Conservation (phyloP, 30 jellyfish, hydroid and myxozoan species). For the Haliclystus octoradiatus region DNA sequence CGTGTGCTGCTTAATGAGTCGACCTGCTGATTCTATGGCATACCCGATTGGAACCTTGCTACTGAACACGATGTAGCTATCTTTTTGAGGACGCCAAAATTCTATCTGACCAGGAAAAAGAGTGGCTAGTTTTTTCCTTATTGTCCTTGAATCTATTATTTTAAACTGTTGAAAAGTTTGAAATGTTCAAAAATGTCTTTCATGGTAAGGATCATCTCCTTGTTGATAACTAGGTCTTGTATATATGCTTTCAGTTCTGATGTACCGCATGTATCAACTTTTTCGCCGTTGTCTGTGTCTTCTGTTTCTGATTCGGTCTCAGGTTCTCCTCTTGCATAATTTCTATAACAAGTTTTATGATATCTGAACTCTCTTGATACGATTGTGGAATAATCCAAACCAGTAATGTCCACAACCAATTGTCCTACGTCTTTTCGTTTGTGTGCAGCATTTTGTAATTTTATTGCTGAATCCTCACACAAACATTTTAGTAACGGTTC, state of each 20-base stretch:
- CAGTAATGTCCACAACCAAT: background rate
- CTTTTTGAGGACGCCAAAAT: background rate
- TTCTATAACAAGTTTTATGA: background rate
- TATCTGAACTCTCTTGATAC: background rate
- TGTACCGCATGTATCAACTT: too few relatives aligned
- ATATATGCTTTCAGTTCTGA: background rate
- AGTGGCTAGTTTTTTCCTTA: background rate
- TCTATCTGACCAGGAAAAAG: background rate
- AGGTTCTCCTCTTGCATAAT: conserved; percentile 2
- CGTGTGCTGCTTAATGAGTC: background rate
- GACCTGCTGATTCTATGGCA: background rate
- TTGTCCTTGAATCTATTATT: conserved; percentile 4
- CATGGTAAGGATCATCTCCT: conserved; percentile 7
- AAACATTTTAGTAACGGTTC: conserved; percentile 18
- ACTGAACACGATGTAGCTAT: background rate
- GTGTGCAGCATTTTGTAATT: conserved; percentile 2
- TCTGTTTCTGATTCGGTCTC: background rate
- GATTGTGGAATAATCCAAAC: background rate
- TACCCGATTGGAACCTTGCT: background rate
- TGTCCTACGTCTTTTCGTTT: background rate
- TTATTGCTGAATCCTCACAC: conserved; percentile 15
- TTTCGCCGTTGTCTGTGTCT: too few relatives aligned
- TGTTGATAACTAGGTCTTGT: conserved; percentile 9
- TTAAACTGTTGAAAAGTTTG: background rate
- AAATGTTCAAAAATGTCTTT: background rate